A percentile compares a stretch with the other conserved stretches of the same genome.
phyloP scores from a whole-genome alignment of 2,888 invertebrate genomes.

The Cancer borealis region DNA sequence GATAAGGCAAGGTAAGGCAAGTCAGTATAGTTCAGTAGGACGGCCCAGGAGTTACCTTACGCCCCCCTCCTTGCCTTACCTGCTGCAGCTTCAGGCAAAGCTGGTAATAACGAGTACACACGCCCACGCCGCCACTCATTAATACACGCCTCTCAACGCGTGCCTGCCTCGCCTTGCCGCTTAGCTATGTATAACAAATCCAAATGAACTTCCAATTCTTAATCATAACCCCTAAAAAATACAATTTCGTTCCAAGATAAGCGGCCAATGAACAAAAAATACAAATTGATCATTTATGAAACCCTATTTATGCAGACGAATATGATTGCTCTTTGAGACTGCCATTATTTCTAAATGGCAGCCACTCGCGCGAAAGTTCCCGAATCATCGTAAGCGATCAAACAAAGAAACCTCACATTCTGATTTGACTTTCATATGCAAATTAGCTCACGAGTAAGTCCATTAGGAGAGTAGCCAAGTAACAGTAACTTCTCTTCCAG shows the following conservation, averaged over 20 bases:
- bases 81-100: too few relatives aligned
- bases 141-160: too few relatives aligned
- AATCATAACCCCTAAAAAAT: background rate
- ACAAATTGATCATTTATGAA: background rate
- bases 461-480: background rate
- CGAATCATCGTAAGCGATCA: background rate
- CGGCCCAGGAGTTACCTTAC: too few relatives aligned
- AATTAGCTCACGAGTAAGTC: background rate
- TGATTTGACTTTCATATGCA: background rate
- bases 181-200: background rate
- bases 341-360: background rate
- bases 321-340: background rate
- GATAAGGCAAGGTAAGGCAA: too few relatives aligned
- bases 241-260: background rate
- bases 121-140: too few relatives aligned
- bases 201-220: background rate
- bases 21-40: too few relatives aligned
- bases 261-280: background rate
- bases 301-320: background rate
- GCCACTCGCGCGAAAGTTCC: background rate
- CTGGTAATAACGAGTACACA: too few relatives aligned
- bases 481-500: background rate
- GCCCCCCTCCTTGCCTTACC: too few relatives aligned
- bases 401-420: background rate
- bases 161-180: too few relatives aligned